phyloP scores from a whole-genome alignment of 1,140 invertebrate genomes.

The Campoletis sonorensis region DNA sequence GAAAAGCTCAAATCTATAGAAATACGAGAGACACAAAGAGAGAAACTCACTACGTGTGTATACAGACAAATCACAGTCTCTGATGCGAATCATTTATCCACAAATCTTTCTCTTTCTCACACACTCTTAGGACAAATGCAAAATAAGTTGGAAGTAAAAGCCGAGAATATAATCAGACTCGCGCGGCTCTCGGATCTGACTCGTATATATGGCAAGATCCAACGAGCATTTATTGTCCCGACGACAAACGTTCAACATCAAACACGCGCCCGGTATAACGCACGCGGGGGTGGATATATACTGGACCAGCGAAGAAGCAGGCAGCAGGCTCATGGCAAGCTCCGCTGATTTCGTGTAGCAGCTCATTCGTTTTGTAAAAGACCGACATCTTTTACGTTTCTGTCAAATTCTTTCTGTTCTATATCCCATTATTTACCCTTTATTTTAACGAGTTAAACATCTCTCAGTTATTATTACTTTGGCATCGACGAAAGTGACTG shows the following conservation, averaged over 20 bases:
- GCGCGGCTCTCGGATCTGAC: conserved; percentile 14
- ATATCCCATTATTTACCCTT: too few relatives aligned
- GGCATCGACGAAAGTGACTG: too few relatives aligned
- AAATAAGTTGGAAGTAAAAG: neutral
- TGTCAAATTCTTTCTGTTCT: too few relatives aligned
- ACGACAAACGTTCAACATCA: conserved; percentile 57
- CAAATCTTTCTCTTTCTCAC: neutral
- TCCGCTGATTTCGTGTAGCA: too few relatives aligned
- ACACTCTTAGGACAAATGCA: conserved; percentile 1
- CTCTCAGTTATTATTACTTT: too few relatives aligned
- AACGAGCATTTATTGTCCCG: conserved; percentile 53
- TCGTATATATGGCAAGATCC: conserved; percentile 23
- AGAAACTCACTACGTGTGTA: neutral
- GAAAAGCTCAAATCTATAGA: too few relatives aligned
- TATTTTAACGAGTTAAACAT: too few relatives aligned
- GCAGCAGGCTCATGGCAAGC: neutral
- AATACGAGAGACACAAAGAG: neutral
- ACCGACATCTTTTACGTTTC: too few relatives aligned
- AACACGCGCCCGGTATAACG: conserved; percentile 44
- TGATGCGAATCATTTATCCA: neutral
- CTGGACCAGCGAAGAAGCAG: too few relatives aligned
- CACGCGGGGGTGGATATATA: neutral
- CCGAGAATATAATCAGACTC: neutral
- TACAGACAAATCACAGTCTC: neutral
- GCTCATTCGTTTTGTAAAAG: too few relatives aligned